Evolutionary conservation across 2,888 invertebrate genomes (phyloP), one percentile per base, ranked within the genome.

Genomic region (Galeopsomyia nigrocyanea): DNA sequence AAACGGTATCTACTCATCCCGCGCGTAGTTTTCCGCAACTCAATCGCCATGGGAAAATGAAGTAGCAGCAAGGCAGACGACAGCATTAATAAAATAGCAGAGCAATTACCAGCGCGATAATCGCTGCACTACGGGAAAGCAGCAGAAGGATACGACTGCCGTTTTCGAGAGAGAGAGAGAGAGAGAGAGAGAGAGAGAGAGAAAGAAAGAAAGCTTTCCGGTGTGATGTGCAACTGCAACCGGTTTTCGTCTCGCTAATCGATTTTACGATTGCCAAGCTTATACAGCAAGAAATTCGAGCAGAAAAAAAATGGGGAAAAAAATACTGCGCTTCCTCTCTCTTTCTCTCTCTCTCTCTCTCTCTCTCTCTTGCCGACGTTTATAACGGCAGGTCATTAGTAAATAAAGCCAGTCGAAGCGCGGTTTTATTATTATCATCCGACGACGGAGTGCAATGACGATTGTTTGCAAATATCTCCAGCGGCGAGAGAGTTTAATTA

Each of bases 231-330:
- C 17, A n/a, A 13, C 31, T 10, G 55, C 31, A 67, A 74, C 70
- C 70, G 67, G 71, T 74, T 71, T 66, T 55, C 22, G 65, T 47
- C 47, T n/a, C 60, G 60, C 74, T 68, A 67, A 71, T 74, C 70
- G 67, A 74, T 65, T 74, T 66, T 62, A 65, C 62, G 68, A 62
- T 62, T 66, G 61, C 26, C 39, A 16, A 9, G 57, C 63, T 5
- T 70, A 69, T 57, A 31, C 56, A 19, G 19, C 13, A 65, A 61
- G 56, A 63, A 63, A 69, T 62, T 50, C 19, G 57, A 31, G 7
- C 39, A 13, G 10, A 13, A 3, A 7, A 7, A 10, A 39, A 31
- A 31, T 5, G 13, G 7, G 13, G 5, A 39, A 39, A 39, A 39
- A 7, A 39, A 10, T 7, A 10, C 39, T 1, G 39, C 39, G 39